Evolutionary conservation across 2,888 invertebrate genomes (phyloP), one percentile per base, ranked within the genome.

Genomic region (Himalopsyche anomala): DNA sequence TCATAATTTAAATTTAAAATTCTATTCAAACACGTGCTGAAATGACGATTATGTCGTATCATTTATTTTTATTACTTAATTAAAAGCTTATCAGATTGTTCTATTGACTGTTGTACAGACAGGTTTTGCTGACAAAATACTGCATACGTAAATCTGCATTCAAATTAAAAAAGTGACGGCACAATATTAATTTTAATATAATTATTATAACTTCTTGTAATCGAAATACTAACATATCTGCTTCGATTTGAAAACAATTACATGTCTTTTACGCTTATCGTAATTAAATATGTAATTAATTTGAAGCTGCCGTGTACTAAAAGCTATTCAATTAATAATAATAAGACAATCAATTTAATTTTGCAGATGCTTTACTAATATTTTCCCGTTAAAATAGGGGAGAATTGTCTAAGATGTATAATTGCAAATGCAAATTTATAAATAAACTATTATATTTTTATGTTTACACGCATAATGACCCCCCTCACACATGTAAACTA

Each of bases 361-460:
- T 15, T 74, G 74, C 74, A 74, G 74, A 74, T 74, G 74, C 38
- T 74, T 74, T 12, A 28, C 15, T 74, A 38, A 74, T 74, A 36
- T 74, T 19, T 5, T 74, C 38, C 74, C 36, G 74, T 74, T 74
- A 38, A 74, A 74, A 36, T 28, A 36, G 74, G 62, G 74, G 74
- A 74, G 74, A 74, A 74, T 38, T 74, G 15, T 74, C 74, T 74
- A 36, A 74, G 69, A 69, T 69, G 74, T 74, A 36, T 74, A 74
- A 74, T 74, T 74, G 74, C 74, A 12, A 74, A 74, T 74, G 74
- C 74, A 74, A 74, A 74, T 74, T 74, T 5, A 38, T 74, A 74
- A 74, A 74, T 12, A 12, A 74, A 74, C 74, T 9, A 74, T 74
- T 74, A 74, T 12, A 74, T 28, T 74, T 74, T 74, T 74, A 74